Base-by-base conservation (phyloP, 2,113 vertebrate genomes). In the Anser brachyrhynchus region DNA sequence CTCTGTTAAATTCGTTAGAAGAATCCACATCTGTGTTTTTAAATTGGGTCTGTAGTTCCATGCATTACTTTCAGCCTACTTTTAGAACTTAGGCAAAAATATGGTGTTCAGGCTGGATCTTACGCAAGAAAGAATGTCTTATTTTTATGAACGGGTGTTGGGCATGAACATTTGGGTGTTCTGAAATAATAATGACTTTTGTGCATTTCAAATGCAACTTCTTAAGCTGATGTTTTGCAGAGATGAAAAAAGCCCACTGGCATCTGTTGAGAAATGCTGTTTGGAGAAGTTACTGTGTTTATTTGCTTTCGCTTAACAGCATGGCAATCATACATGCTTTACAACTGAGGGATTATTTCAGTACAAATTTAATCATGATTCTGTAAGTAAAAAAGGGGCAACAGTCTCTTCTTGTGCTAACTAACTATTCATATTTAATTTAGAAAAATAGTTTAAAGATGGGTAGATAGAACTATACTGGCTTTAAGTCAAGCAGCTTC, bases 281-380 rank as follows among this genome's bases (percentile, higher is more conserved):
- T 89, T 80, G 49, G 66, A 82, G 62, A 81, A 92, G 74, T 49
- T 64, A 59, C 43, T 13, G 17, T 58, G 55, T 79, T 92, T 83
- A 51, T 78, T 79, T 94, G 46, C 57, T 84, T 93, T 91, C 73
- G 33, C 51, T 86, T 70, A 91, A 76, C 65, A 90, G 73, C n/a
- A 43, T 41, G 31, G 20, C 55, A 80, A 41, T 72, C 35, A 51
- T 8, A 62, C 3, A 85, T 49, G 52, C 46, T 92, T 70, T 52
- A 65, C 84, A 84, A 67, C 14, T 0, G 3, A 76, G 64, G 64
- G 33, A 69, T 93, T 79, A 72, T 81, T 79, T 87, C 55, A 52
- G 13, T 55, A 69, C 23, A 52, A 82, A 80, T 49, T 37, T 67
- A 49, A 81, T 55, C 23, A 64, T 1, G 6, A 55, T 71, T 78